Conservation (phyloP, 2,797 vertebrate species). For the Lepilemur septentrionalis region DNA sequence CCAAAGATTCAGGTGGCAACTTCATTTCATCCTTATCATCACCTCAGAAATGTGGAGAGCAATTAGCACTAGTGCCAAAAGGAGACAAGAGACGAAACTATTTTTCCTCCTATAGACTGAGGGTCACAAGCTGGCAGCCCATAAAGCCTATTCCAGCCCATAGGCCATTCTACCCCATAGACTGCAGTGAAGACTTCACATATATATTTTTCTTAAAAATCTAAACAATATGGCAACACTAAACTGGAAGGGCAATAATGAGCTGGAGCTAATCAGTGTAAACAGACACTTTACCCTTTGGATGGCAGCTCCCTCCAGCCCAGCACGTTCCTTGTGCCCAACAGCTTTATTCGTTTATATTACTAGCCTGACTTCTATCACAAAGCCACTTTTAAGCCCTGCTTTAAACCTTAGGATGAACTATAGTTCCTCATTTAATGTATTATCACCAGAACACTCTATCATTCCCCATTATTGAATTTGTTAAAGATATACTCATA, state of each 20-base stretch:
- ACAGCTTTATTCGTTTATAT: background rate
- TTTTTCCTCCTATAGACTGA: background rate
- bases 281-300: background rate
- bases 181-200: background rate
- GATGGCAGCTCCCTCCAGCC: background rate
- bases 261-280: background rate
- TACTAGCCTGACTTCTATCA: background rate
- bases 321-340: background rate
- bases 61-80: background rate
- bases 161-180: background rate
- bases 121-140: background rate
- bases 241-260: background rate
- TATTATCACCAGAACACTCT: background rate
- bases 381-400: background rate
- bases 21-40: background rate
- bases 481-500: background rate
- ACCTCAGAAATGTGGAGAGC: background rate
- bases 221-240: background rate
- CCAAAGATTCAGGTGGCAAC: background rate
- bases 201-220: background rate
- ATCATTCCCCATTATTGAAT: background rate
- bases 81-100: background rate
- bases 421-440: background rate
- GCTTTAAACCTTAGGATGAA: constrained; percentile 26
- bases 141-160: background rate